These are phyloP conservation scores for Hipposideros larvatus DNA, from an alignment of 2,797 vertebrate genomes.

Conservation along the genomic window DNA sequence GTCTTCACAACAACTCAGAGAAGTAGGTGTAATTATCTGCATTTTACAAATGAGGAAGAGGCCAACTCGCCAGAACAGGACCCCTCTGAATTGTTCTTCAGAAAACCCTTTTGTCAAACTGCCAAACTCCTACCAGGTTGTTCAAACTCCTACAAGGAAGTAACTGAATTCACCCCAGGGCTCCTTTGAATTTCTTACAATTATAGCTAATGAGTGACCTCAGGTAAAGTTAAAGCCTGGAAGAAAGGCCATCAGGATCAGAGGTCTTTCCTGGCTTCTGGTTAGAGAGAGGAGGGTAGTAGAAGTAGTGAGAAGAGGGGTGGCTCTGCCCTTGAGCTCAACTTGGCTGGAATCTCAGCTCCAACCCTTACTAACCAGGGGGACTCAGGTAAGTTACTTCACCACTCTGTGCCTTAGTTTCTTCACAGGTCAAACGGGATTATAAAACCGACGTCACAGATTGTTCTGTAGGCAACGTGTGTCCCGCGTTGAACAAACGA, in stretches of 20 bases:
- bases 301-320: not conserved
- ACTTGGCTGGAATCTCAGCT: not conserved
- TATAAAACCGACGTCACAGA: not conserved
- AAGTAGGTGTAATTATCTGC: not conserved
- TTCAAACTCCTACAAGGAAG: not conserved
- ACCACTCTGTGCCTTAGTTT: not conserved
- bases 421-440: not conserved
- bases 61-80: not conserved
- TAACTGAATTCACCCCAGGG: not conserved
- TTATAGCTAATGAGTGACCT: not conserved
- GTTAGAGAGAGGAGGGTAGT: not conserved
- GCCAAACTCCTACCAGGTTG: not conserved
- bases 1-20: not conserved
- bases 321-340: not conserved
- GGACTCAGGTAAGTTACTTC: not conserved
- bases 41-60: not conserved
- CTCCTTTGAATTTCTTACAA: not conserved
- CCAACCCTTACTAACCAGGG: not conserved
- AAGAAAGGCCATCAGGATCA: not conserved
- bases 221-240: not conserved
- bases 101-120: not conserved
- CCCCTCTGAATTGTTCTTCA: not conserved
- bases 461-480: accelerated
- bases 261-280: not conserved
- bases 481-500: not conserved